phyloP scores from a whole-genome alignment of 2,888 invertebrate genomes.

The Phyllotreta cruciferae region DNA sequence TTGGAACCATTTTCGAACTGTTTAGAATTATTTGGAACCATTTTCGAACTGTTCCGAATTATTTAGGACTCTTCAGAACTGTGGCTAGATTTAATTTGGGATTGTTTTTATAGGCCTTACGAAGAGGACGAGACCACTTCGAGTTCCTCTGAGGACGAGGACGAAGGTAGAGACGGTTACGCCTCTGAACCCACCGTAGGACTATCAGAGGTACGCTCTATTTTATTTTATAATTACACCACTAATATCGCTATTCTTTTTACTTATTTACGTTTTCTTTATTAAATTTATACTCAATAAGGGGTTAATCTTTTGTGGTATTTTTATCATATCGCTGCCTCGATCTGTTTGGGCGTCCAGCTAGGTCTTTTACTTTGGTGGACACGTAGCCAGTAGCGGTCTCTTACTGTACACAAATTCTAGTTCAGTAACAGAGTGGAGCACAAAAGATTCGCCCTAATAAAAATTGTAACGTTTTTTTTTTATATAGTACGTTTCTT shows the following conservation, averaged over 20 bases:
- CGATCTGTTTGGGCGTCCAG: neutral
- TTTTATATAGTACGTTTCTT: neutral
- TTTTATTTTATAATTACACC: constrained; percentile 31
- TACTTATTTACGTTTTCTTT: neutral
- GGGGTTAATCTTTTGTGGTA: too few relatives aligned
- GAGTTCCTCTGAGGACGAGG: constrained; percentile 72
- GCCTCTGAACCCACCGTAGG: constrained; percentile 81
- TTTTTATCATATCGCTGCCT: too few relatives aligned
- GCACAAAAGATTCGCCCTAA: too few relatives aligned
- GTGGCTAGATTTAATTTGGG: too few relatives aligned
- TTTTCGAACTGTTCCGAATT: too few relatives aligned
- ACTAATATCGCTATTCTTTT: constrained; percentile 7
- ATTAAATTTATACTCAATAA: too few relatives aligned
- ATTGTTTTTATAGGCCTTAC: constrained; percentile 58
- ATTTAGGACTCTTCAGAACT: too few relatives aligned
- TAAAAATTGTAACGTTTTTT: neutral
- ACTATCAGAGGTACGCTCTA: constrained; percentile 62
- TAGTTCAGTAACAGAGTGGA: too few relatives aligned
- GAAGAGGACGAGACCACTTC: constrained; percentile 66
- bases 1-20: too few relatives aligned
- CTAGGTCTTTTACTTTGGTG: constrained; percentile 3
- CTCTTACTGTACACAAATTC: too few relatives aligned
- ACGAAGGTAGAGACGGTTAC: constrained; percentile 83
- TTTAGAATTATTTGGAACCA: neutral
- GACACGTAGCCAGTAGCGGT: too few relatives aligned